A percentile compares a stretch with the other conserved stretches of the same genome.
Evolutionary conservation across 92 coral and sea anemone species (phyloP).

Genomic region (Porites divaricata): DNA sequence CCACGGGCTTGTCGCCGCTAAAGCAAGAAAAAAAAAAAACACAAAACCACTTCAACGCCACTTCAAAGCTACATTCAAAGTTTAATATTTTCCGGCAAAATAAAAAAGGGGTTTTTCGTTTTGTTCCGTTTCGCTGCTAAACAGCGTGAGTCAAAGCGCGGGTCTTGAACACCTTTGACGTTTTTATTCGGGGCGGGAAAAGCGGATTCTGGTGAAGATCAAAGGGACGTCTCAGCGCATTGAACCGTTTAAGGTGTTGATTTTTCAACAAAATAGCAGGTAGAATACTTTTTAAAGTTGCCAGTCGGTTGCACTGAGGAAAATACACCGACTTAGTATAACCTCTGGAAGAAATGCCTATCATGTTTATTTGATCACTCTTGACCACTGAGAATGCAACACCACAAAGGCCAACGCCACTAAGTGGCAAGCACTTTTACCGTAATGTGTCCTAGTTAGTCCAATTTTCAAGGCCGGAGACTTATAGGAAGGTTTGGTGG

Average conservation of each 20-base stretch:
- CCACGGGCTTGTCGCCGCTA: constrained; percentile 25
- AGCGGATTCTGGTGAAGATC: neutral
- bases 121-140: neutral
- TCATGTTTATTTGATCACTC: neutral
- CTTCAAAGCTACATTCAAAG: constrained; percentile 37
- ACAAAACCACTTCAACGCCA: neutral
- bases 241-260: constrained; percentile 9
- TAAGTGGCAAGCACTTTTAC: neutral
- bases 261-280: constrained; percentile 19
- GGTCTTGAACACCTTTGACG: neutral
- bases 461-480: neutral
- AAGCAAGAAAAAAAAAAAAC: constrained; percentile 4
- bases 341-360: neutral
- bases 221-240: constrained; percentile 8
- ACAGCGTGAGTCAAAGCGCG: neutral
- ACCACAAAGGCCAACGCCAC: too few relatives aligned
- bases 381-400: neutral
- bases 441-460: neutral
- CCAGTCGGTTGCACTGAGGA: neutral
- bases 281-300: neutral
- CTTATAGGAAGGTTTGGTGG: too few relatives aligned
- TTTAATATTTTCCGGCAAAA: neutral
- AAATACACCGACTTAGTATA: neutral
- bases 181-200: neutral
- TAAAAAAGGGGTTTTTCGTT: neutral